Conservation (phyloP, 2,113 vertebrate genomes). For the Gavia stellata region DNA sequence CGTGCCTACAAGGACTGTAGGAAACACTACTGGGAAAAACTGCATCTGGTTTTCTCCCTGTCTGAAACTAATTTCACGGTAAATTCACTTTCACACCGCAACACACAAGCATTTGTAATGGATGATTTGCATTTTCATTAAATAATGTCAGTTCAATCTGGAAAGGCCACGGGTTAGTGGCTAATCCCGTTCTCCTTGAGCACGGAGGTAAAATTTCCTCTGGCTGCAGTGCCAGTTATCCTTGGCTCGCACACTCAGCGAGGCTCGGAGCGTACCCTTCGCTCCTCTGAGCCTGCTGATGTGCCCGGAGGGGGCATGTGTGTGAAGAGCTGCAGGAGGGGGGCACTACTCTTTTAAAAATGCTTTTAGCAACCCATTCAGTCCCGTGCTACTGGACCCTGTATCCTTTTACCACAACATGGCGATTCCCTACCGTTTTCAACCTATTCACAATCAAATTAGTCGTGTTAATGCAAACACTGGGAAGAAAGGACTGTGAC, state of each 20-base stretch:
- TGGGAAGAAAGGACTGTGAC: neutral
- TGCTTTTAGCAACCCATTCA: neutral
- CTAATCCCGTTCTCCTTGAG: neutral
- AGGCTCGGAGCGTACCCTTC: neutral
- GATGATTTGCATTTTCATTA: neutral
- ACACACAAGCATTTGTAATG: neutral
- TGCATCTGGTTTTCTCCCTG: neutral
- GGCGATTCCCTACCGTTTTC: neutral
- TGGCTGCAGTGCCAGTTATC: fast-evolving
- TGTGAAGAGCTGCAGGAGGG: neutral
- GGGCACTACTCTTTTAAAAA: neutral
- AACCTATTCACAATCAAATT: neutral
- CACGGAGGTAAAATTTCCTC: neutral
- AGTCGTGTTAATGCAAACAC: neutral
- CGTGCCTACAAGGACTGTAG: neutral
- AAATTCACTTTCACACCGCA: neutral
- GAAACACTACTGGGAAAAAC: neutral
- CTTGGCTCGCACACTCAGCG: fast-evolving
- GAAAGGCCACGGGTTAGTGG: neutral
- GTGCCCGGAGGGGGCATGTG: neutral
- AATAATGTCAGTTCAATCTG: neutral
- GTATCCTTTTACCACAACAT: neutral
- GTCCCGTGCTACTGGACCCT: neutral
- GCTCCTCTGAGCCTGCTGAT: neutral
- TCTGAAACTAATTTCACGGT: neutral